Evolutionary conservation across 1,140 invertebrate species (phyloP).

Genomic region (Bacillus rossius): DNA sequence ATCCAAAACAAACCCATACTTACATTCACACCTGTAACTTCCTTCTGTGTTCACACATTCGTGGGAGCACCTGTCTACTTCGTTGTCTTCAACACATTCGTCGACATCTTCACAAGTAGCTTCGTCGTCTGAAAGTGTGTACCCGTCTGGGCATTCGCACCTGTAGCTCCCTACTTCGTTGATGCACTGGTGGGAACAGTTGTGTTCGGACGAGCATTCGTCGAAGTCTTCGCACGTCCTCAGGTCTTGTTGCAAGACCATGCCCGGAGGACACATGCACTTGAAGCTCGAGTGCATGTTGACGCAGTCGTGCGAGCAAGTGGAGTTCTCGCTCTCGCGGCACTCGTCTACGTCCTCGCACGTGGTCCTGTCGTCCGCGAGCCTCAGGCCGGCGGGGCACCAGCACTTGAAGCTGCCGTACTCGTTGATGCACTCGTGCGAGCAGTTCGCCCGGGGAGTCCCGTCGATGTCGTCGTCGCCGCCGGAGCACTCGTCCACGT

Average conservation of each 20-base stretch:
- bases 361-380: conserved; percentile 39
- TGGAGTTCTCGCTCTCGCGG: conserved; percentile 50
- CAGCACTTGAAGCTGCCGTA: conserved; percentile 44
- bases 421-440: conserved; percentile 51
- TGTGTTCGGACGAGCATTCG: conserved; percentile 46
- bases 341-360: conserved; percentile 49
- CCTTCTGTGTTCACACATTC: conserved; percentile 45
- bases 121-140: conserved; percentile 45
- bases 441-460: conserved; percentile 34
- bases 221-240: conserved; percentile 49
- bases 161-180: conserved; percentile 57
- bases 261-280: conserved; percentile 45
- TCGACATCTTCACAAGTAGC: conserved; percentile 45
- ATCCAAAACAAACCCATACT: conserved; percentile 29
- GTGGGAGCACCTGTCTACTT: conserved; percentile 43
- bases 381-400: conserved; percentile 41
- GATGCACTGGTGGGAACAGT: conserved; percentile 55
- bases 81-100: conserved; percentile 57
- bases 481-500: conserved; percentile 48
- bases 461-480: conserved; percentile 56
- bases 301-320: conserved; percentile 49
- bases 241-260: conserved; percentile 40
- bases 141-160: conserved; percentile 57
- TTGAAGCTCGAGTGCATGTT: conserved; percentile 45
- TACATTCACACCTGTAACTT: conserved; percentile 35